Percentiles rank a stretch among this genome's conserved stretches.
These are phyloP conservation scores for Erythrocercus mccallii DNA, from an alignment of 2,113 vertebrate species.

Conservation along the genomic window DNA sequence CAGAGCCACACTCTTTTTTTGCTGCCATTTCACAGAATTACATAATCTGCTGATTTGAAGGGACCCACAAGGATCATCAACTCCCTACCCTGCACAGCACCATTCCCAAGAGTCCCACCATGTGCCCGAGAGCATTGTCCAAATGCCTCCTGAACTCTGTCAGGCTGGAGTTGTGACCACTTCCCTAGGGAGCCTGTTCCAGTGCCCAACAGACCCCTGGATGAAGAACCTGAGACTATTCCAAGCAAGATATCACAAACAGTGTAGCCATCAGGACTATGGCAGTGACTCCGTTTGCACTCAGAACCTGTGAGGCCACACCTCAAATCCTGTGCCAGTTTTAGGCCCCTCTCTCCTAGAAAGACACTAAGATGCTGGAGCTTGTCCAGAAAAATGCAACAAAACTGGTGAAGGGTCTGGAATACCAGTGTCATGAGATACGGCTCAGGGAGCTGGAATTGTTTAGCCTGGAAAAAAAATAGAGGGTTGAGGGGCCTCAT, in stretches of 20 bases:
- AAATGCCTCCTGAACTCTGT: rapidly evolving
- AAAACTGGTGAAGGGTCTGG: background rate
- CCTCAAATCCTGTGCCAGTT: background rate
- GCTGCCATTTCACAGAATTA: background rate
- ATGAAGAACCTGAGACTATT: background rate
- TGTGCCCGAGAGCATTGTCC: rapidly evolving
- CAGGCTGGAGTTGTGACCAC: background rate
- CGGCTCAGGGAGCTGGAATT: background rate
- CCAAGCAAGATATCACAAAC: background rate
- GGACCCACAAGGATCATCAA: background rate
- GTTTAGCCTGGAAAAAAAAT: background rate
- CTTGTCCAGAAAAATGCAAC: background rate
- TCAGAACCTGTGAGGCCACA: background rate
- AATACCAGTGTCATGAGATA: background rate
- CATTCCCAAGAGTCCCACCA: background rate
- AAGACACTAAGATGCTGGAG: background rate
- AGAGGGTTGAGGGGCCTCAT: background rate
- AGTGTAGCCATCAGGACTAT: background rate
- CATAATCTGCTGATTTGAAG: background rate
- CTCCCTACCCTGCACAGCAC: background rate
- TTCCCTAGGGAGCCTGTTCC: too few species aligned
- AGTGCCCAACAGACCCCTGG: background rate
- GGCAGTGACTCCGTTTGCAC: background rate
- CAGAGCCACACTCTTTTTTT: background rate
- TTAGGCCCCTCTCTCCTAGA: background rate